phyloP scores from a whole-genome alignment of 1,140 invertebrate species.

The Apolygus lucorum region DNA sequence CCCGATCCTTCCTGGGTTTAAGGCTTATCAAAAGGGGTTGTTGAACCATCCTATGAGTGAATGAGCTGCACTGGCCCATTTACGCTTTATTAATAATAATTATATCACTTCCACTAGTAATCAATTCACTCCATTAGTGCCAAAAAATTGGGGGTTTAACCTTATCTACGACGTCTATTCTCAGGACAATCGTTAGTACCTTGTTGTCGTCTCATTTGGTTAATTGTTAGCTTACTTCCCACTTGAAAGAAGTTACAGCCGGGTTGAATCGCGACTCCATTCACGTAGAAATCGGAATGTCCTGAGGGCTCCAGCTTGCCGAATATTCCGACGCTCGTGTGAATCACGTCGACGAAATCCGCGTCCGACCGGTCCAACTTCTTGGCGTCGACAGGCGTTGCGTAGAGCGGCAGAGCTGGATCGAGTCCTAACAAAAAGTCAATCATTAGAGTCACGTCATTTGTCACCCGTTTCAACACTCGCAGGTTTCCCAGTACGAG shows the following conservation, averaged over 20 bases:
- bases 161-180: background rate
- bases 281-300: slow-evolving; percentile 64
- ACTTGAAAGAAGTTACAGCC: slow-evolving; percentile 41
- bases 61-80: too few relatives aligned
- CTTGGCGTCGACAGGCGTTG: slow-evolving; percentile 44
- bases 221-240: slow-evolving; percentile 27
- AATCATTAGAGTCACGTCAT: too few relatives aligned
- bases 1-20: too few relatives aligned
- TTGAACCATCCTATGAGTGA: too few relatives aligned
- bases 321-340: slow-evolving; percentile 60
- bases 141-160: too few relatives aligned
- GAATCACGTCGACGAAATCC: slow-evolving; percentile 62
- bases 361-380: slow-evolving; percentile 65
- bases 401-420: slow-evolving; percentile 58
- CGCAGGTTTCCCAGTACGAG: too few relatives aligned
- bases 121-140: too few relatives aligned
- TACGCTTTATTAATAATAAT: too few relatives aligned
- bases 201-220: background rate
- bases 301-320: slow-evolving; percentile 54
- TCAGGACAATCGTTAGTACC: background rate
- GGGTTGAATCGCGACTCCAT: slow-evolving; percentile 59
- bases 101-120: too few relatives aligned
- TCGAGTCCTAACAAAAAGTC: slow-evolving; percentile 48
- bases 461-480: too few relatives aligned
- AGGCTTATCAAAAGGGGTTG: too few relatives aligned